Conservation (phyloP, 2,113 vertebrate genomes). For the Mesocricetus auratus region DNA sequence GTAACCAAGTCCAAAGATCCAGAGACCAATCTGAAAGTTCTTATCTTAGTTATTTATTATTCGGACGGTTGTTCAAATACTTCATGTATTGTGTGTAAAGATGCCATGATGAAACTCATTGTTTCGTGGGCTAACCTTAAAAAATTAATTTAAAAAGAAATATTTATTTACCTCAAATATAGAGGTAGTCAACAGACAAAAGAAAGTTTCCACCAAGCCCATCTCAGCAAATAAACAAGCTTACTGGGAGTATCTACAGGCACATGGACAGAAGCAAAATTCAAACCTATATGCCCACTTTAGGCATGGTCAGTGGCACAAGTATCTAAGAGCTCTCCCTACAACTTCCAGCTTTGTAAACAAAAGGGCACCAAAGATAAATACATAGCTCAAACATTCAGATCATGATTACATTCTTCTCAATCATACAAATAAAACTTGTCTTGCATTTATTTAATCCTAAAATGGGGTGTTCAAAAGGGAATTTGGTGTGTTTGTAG, state of each 20-base stretch:
- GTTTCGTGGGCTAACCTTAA: neutral
- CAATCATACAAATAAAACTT: neutral
- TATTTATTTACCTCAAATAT: neutral
- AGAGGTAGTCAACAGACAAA: neutral
- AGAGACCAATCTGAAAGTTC: neutral
- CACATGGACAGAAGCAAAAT: neutral
- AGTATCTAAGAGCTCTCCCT: no score
- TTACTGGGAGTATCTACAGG: neutral
- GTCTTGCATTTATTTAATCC: neutral
- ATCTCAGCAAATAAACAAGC: neutral
- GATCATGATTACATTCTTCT: constrained; percentile 2
- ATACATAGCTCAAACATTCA: neutral
- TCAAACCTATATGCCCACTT: neutral
- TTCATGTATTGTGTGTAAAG: neutral
- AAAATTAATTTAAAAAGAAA: neutral
- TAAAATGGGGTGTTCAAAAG: neutral
- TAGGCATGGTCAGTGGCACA: no score
- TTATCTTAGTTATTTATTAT: neutral
- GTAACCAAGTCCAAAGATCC: neutral
- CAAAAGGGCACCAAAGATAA: neutral
- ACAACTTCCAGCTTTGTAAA: neutral
- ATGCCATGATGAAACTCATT: no score
- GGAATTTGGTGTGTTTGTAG: neutral
- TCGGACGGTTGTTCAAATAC: neutral
- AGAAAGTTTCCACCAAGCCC: neutral